Conservation (phyloP, 2,888 invertebrate species). For the Diaperis boleti region DNA sequence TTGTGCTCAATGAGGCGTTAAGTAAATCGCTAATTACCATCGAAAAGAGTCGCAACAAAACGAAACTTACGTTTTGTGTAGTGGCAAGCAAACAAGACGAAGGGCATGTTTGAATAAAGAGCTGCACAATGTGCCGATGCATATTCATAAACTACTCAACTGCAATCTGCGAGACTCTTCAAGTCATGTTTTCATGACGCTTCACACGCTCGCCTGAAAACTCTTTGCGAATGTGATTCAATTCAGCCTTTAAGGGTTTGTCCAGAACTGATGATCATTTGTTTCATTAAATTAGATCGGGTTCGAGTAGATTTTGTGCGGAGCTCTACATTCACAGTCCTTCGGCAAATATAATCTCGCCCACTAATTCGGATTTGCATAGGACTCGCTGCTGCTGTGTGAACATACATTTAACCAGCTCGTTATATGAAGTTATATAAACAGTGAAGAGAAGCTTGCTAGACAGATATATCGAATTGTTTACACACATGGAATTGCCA, state of each 20-base stretch:
- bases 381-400: slow-evolving; percentile 25
- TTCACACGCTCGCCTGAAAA: neutral
- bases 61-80: slow-evolving; percentile 10
- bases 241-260: slow-evolving; percentile 6
- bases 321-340: slow-evolving; percentile 16
- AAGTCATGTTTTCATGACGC: slow-evolving; percentile 17
- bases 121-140: slow-evolving; percentile 32
- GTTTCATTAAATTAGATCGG: slow-evolving; percentile 12
- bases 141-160: slow-evolving; percentile 32
- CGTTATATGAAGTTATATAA: slow-evolving; percentile 27
- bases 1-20: slow-evolving; percentile 26
- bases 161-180: slow-evolving; percentile 30
- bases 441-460: slow-evolving; percentile 5
- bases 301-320: slow-evolving; percentile 10
- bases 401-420: slow-evolving; percentile 29
- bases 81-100: slow-evolving; percentile 22
- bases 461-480: slow-evolving; percentile 21
- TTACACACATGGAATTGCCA: slow-evolving; percentile 14
- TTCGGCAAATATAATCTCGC: slow-evolving; percentile 26
- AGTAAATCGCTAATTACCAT: slow-evolving; percentile 26
- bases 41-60: slow-evolving; percentile 27
- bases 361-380: slow-evolving; percentile 28
- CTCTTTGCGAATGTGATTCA: neutral
- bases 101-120: slow-evolving; percentile 35
- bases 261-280: slow-evolving; percentile 14